Percentiles rank a stretch among this genome's conserved stretches.
These are phyloP conservation scores for Perodicticus potto DNA, from an alignment of 2,797 vertebrate genomes.

Conservation along the genomic window DNA sequence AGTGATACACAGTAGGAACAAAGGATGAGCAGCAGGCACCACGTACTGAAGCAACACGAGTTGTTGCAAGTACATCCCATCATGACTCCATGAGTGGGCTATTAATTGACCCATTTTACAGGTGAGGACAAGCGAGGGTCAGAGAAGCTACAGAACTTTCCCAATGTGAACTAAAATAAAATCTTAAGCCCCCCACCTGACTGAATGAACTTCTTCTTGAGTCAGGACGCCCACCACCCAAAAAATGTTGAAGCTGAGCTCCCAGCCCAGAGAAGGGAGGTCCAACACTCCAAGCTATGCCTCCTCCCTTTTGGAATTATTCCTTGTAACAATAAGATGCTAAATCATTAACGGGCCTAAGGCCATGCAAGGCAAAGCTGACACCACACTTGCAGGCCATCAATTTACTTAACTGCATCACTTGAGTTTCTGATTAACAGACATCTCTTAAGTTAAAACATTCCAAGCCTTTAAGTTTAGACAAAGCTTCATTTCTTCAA, in stretches of 20 bases:
- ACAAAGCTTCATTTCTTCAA: not conserved
- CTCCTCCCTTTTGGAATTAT: not conserved
- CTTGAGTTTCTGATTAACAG: not conserved
- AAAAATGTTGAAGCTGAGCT: not conserved
- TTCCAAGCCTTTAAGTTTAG: not conserved
- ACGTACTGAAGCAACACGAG: rapidly evolving
- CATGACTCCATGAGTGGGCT: not conserved
- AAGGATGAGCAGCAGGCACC: too few relatives aligned
- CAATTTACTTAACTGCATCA: not conserved
- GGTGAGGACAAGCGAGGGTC: not conserved
- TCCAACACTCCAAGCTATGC: not conserved
- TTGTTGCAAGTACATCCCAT: not conserved
- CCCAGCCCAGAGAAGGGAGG: not conserved
- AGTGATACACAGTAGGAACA: rapidly evolving
- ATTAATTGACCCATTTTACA: not conserved
- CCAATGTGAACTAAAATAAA: not conserved
- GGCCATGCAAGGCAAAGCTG: not conserved
- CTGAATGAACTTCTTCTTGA: not conserved
- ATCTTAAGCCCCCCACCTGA: not conserved
- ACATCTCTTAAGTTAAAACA: not conserved
- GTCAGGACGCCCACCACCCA: too few relatives aligned
- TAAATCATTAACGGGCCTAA: not conserved
- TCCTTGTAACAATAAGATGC: not conserved
- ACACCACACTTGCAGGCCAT: not conserved
- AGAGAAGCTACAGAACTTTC: not conserved